Percentiles rank a stretch among this genome's conserved stretches.
Evolutionary conservation across 2,113 vertebrate genomes (phyloP).

Genomic region (Piprites chloris): DNA sequence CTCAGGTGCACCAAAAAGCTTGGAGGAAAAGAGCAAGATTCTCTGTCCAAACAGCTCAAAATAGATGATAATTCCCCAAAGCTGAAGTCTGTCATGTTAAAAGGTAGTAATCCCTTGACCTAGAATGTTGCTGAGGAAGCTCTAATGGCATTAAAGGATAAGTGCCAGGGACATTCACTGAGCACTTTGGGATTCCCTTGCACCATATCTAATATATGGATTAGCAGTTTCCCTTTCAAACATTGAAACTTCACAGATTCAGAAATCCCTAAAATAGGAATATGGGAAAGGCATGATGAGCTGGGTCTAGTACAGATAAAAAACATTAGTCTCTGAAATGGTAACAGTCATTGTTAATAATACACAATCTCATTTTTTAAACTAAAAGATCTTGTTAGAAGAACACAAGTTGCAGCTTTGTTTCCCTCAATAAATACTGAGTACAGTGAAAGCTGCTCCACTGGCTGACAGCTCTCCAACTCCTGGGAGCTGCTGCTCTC

Average conservation of each 20-base stretch:
- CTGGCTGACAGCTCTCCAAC: slow-evolving; percentile 3
- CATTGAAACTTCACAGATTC: not conserved
- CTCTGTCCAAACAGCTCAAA: not conserved
- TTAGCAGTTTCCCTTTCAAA: not conserved
- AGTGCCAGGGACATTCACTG: not conserved
- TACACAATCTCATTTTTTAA: not conserved
- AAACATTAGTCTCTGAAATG: not conserved
- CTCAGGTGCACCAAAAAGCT: not conserved
- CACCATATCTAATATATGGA: accelerated
- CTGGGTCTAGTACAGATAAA: not conserved
- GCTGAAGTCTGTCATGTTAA: not conserved
- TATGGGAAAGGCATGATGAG: not conserved
- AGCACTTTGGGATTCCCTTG: not conserved
- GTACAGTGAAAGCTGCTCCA: not conserved
- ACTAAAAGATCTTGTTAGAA: not conserved
- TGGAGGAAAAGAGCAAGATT: not conserved
- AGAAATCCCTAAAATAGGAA: not conserved
- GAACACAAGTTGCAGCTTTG: not conserved
- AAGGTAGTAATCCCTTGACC: not conserved
- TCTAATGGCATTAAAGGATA: not conserved
- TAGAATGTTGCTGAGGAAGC: not conserved
- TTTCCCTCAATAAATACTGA: not conserved
- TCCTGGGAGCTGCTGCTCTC: slow-evolving; percentile 63
- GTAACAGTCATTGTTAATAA: not conserved
- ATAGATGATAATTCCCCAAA: not conserved